Percentiles rank a stretch among this genome's conserved stretches.
Evolutionary conservation across 2,888 invertebrate species (phyloP).

Genomic region (Rhagonycha fulva): DNA sequence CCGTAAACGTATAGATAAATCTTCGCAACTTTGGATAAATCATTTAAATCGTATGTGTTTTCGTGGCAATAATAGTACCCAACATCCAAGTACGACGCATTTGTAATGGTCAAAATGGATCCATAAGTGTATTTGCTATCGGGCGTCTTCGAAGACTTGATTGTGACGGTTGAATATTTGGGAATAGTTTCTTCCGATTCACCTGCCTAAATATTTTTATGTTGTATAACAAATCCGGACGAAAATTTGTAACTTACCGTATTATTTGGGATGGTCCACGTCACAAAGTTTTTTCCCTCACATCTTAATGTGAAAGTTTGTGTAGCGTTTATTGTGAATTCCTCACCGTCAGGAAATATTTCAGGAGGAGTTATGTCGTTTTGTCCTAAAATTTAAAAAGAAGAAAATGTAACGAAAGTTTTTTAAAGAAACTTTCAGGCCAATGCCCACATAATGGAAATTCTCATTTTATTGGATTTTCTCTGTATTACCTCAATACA

Average conservation of each 20-base stretch:
- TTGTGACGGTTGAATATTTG: slow-evolving; percentile 24
- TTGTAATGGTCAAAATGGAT: slow-evolving; percentile 52
- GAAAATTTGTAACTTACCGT: slow-evolving; percentile 3
- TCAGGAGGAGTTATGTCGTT: slow-evolving; percentile 6
- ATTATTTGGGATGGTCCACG: slow-evolving; percentile 48
- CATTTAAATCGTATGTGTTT: slow-evolving; percentile 47
- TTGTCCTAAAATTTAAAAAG: background rate
- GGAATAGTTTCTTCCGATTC: background rate
- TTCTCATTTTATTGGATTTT: background rate
- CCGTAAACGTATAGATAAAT: slow-evolving; percentile 63
- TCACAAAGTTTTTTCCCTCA: slow-evolving; percentile 52
- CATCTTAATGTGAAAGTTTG: slow-evolving; percentile 55
- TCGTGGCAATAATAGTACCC: slow-evolving; percentile 54
- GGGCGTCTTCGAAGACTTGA: slow-evolving; percentile 20
- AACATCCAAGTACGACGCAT: slow-evolving; percentile 48
- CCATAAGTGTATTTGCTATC: slow-evolving; percentile 51
- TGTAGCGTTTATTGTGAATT: slow-evolving; percentile 47
- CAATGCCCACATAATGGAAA: background rate
- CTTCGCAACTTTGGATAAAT: slow-evolving; percentile 49
- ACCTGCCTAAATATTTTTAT: background rate
- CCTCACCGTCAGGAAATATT: slow-evolving; percentile 45
- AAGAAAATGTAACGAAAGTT: background rate
- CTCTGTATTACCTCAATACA: background rate
- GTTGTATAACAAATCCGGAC: background rate
- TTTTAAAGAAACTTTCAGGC: background rate